Base-by-base conservation (phyloP, 37 sponge, comb jelly and placozoan genomes). In the Beroe forskalii region DNA sequence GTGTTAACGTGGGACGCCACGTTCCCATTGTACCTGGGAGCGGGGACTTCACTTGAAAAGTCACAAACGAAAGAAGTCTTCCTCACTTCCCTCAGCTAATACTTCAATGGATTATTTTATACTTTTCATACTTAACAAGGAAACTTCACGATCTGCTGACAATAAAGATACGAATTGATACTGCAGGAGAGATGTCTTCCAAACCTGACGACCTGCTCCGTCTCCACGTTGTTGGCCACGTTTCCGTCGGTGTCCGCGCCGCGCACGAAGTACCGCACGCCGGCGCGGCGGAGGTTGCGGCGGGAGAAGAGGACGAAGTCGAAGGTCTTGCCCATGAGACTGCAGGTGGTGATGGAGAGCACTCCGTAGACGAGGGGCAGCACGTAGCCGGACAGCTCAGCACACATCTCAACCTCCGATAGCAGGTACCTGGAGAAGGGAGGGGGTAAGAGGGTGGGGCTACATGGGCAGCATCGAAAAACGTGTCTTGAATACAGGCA, bases 171-270 rank as follows among this genome's bases (percentile, higher is more conserved):
- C n/a, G n/a, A n/a, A n/a, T n/a, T n/a, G n/a, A n/a, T n/a, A n/a
- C n/a, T n/a, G n/a, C n/a, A 22, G 90, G n/a, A n/a, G n/a, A n/a
- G n/a, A n/a, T n/a, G n/a, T n/a, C n/a, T n/a, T n/a, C n/a, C n/a
- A n/a, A n/a, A n/a, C n/a, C n/a, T 31, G 3, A 95, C 83, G 0
- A 95, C 80, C 94, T 98, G 99, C 80, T 98, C 99, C 17, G 99
- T 98, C 63, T 98, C 99, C 28, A 98, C 95, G 43, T 91, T 94
- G 93, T 98, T 98, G 20, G 99, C 99, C 37, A 94, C 96, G 91
- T 95, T 67, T 31, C 99, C 99, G 36, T 95, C 95, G n/a, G 41
- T 44, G 69, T 98, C 95, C 22, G 96, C 66, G 28, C 99, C 99
- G 31, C 99, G 62, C 42, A 91, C 83, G 83, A 83, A 98, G 93